Conservation (phyloP, 2,797 vertebrate species). For the Yasuhikotakia modesta region DNA sequence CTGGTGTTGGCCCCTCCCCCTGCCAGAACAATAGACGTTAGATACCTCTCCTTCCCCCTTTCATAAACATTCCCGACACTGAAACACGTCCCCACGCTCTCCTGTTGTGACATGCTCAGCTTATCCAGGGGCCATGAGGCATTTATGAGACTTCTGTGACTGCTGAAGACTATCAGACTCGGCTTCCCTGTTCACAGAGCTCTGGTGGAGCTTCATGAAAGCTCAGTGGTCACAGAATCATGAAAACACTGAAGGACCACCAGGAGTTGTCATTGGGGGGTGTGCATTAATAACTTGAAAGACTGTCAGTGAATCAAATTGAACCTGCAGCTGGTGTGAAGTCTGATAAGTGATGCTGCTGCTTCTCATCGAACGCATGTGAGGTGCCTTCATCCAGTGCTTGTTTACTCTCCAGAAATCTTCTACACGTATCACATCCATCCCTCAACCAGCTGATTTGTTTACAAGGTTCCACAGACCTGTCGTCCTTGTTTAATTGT, state of each 20-base stretch:
- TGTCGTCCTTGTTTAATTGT: background rate
- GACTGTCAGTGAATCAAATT: slow-evolving; percentile 7
- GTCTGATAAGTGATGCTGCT: background rate
- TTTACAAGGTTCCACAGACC: background rate
- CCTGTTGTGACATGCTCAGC: background rate
- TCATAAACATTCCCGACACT: slow-evolving; percentile 13
- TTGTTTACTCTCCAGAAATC: slow-evolving; percentile 16
- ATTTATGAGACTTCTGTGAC: background rate
- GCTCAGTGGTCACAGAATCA: slow-evolving; percentile 31
- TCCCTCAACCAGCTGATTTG: background rate
- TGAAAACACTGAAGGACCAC: slow-evolving; percentile 41
- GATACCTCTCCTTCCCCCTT: slow-evolving; percentile 50
- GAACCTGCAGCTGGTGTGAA: background rate
- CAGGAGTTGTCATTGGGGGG: slow-evolving; percentile 11
- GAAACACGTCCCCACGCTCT: slow-evolving; percentile 2
- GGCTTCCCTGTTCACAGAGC: background rate
- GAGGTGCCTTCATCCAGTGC: slow-evolving; percentile 35
- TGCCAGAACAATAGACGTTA: slow-evolving; percentile 57
- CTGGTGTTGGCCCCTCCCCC: slow-evolving; percentile 45
- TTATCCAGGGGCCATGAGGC: slow-evolving; percentile 1
- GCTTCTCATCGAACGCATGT: slow-evolving; percentile 2
- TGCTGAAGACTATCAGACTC: background rate
- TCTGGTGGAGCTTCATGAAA: slow-evolving; percentile 10
- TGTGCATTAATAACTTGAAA: slow-evolving; percentile 21
- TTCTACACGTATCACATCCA: background rate